These are phyloP conservation scores for Clusia tigrina DNA, from an alignment of 2,888 invertebrate species.

Conservation along the genomic window DNA sequence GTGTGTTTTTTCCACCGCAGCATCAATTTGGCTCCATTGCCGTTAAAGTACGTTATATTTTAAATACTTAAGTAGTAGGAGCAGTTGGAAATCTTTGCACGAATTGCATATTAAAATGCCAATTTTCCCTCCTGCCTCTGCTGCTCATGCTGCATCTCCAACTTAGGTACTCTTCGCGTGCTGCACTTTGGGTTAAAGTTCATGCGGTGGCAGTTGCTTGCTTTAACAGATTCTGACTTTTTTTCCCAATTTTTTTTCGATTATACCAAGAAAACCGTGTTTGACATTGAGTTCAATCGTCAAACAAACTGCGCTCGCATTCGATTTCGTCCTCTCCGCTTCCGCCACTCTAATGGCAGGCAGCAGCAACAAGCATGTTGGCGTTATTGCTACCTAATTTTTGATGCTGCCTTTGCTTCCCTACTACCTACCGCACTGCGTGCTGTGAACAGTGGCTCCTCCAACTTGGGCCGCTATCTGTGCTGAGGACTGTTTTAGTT, in stretches of 20 bases:
- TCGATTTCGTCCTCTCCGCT: no score
- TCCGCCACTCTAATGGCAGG: no score
- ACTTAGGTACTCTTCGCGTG: neutral
- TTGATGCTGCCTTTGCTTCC: slow-evolving; percentile 12
- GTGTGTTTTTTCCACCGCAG: no score
- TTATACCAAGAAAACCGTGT: slow-evolving; percentile 49
- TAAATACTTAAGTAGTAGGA: no score
- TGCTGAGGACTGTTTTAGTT: slow-evolving; percentile 31
- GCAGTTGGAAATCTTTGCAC: slow-evolving; percentile 53
- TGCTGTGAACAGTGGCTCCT: no score
- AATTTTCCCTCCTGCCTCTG: slow-evolving; percentile 14
- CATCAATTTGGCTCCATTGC: no score
- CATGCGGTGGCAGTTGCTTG: slow-evolving; percentile 43
- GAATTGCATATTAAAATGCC: slow-evolving; percentile 58
- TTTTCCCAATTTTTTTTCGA: no score
- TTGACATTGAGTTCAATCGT: slow-evolving; percentile 25
- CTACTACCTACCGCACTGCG: slow-evolving; percentile 36
- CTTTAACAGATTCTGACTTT: slow-evolving; percentile 12
- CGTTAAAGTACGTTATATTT: no score
- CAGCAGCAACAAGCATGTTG: neutral
- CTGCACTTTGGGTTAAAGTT: slow-evolving; percentile 44
- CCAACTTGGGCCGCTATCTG: no score
- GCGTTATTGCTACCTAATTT: slow-evolving; percentile 14
- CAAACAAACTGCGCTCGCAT: neutral
- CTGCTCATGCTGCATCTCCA: slow-evolving; percentile 1